Percentiles rank a stretch among this genome's conserved stretches.
Conservation (phyloP, 92 coral and sea anemone genomes). For the Epizoanthus stellaris region DNA sequence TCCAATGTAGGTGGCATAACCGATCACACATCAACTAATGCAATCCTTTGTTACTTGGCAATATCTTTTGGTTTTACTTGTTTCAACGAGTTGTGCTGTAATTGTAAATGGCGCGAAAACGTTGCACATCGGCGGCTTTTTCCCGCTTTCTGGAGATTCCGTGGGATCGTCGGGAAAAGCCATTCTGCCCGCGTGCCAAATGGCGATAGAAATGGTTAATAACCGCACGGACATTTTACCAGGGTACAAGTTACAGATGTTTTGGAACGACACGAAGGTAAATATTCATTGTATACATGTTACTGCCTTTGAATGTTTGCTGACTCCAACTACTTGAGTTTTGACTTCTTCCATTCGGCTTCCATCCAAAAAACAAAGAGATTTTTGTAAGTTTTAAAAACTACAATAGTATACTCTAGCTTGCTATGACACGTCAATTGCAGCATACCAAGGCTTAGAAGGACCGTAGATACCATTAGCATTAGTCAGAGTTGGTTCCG, state of each 20-base stretch:
- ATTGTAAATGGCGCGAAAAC: background rate
- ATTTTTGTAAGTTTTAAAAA: too few relatives aligned
- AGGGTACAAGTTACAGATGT: conserved; percentile 59
- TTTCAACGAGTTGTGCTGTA: background rate
- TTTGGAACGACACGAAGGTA: conserved; percentile 82
- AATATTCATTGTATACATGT: background rate
- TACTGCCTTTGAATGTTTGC: background rate
- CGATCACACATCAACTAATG: background rate
- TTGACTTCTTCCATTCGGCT: background rate
- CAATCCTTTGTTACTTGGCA: conserved; percentile 1
- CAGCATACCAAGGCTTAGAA: too few relatives aligned
- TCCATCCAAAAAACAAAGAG: background rate
- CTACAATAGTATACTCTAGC: too few relatives aligned
- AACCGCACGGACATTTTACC: conserved; percentile 67
- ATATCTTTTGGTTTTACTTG: background rate
- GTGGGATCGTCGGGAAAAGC: conserved; percentile 46
- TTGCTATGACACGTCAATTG: too few relatives aligned
- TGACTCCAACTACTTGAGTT: background rate
- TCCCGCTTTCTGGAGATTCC: conserved; percentile 63
- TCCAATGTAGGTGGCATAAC: background rate
- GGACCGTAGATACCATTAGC: too few relatives aligned
- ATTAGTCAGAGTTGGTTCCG: too few relatives aligned
- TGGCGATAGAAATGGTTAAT: conserved; percentile 71
- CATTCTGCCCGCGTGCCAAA: conserved; percentile 55
- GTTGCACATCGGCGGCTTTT: conserved; percentile 69